Base-by-base conservation (phyloP, 2,888 invertebrate species). In the Dryobotodes eremita region DNA sequence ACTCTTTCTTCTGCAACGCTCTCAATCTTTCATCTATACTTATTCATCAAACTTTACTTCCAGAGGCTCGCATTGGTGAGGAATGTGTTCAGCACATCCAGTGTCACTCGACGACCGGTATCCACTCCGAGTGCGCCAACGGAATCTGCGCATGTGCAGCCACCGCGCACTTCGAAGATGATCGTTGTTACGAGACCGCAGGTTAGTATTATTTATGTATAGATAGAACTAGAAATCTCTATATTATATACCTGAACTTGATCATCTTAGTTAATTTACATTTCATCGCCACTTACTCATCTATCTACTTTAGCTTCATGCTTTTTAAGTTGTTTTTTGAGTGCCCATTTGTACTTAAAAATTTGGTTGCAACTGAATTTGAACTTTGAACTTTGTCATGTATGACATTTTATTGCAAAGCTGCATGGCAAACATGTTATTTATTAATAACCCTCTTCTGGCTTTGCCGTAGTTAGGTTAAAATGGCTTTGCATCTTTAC, bases 141-240 rank as follows among this genome's bases (percentile, higher is more conserved):
- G 94, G 94, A 0, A 86, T 85, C 0, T 97, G 97, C 91, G 92
- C 92, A 0, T 97, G 97, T 91, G 91, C 95, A 55, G 74, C 91
- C 2, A 93, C 90, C 8, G 94, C 97, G 4, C 97, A 97, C 78
- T 90, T 97, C 2, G 96, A 96, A 73, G 95, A 93, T 1, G 95
- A 95, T 73, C 91, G 97, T 64, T 97, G 97, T 87, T 97, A 97
- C 69, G 95, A 95, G 78, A 96, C 95, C 26, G 94, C 96, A n/a
- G 90, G 97, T 96, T 75, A 91, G 94, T 90, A 13, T 65, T 55
- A 73, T 55, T 6, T 6, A 42, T 50, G 50, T 42, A 46, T 1
- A 26, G 10, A 65, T 36, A 6, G 1, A 64, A 13, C 36, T 23
- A 23, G 1, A 64, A 64, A 5, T 10, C 15, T 65, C n/a, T n/a